Percentiles rank a stretch among this genome's conserved stretches.
Conservation (phyloP, 2,113 vertebrate species). For the Lampris incognitus region DNA sequence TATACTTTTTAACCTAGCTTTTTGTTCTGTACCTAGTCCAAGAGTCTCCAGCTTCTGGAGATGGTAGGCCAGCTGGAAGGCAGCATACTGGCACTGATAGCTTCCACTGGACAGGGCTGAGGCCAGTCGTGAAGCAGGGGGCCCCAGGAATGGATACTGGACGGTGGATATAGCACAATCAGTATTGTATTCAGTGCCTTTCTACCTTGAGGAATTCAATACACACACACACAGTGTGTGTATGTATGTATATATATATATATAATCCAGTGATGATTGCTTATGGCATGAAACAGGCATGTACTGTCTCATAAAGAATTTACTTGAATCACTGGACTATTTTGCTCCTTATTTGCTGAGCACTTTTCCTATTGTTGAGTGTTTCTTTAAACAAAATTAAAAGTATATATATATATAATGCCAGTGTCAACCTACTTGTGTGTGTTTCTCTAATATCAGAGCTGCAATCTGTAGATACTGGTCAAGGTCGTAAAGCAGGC, state of each 20-base stretch:
- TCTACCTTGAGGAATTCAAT: too few species aligned
- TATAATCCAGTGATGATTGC: too few species aligned
- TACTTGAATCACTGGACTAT: too few species aligned
- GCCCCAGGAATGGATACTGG: conserved; percentile 94
- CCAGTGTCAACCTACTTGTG: conserved; percentile 80
- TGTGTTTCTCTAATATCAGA: conserved; percentile 85
- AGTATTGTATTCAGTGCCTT: too few species aligned
- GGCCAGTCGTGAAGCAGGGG: conserved; percentile 90
- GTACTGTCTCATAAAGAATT: too few species aligned
- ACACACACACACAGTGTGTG: too few species aligned
- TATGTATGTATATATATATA: too few species aligned
- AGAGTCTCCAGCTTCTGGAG: conserved; percentile 91
- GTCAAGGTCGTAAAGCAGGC: conserved; percentile 89
- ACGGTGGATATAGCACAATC: conserved; percentile 34
- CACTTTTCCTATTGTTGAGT: too few species aligned
- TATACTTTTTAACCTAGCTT: background rate
- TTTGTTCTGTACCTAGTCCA: conserved; percentile 88
- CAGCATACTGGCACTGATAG: conserved; percentile 92
- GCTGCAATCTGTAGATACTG: conserved; percentile 84
- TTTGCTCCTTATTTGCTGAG: too few species aligned
- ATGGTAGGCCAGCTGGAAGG: conserved; percentile 89
- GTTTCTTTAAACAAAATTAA: too few species aligned
- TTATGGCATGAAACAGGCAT: too few species aligned
- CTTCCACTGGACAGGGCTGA: conserved; percentile 89
- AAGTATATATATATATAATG: too few species aligned